These are phyloP conservation scores for Ericerus pela DNA, from an alignment of 1,140 invertebrate genomes.

Conservation along the genomic window DNA sequence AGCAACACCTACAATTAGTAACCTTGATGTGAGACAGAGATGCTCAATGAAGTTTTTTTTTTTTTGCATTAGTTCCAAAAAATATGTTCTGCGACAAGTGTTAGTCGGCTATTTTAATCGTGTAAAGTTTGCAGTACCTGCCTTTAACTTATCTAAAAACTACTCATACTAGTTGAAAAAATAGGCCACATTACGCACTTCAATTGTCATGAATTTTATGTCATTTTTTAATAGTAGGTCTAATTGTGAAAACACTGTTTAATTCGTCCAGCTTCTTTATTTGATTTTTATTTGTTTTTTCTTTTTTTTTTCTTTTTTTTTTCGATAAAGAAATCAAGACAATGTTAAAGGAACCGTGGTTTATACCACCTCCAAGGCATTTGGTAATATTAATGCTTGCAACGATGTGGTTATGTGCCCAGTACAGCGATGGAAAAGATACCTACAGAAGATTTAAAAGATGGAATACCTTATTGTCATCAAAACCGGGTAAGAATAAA, in stretches of 20 bases:
- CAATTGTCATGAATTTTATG: not conserved
- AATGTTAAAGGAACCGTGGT: constrained; percentile 6
- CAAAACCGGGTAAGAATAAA: constrained; percentile 2
- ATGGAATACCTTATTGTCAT: not conserved
- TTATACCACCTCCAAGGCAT: constrained; percentile 7
- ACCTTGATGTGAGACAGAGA: no score
- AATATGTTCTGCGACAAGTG: no score
- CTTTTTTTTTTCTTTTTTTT: not conserved
- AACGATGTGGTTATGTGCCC: not conserved
- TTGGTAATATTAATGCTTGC: constrained; percentile 3
- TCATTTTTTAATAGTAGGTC: not conserved
- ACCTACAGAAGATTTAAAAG: constrained; percentile 9
- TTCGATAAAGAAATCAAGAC: not conserved
- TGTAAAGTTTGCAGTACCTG: not conserved
- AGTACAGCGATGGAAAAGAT: not conserved
- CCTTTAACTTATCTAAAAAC: not conserved
- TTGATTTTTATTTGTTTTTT: not conserved
- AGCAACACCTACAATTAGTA: no score
- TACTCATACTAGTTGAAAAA: not conserved
- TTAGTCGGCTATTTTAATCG: no score
- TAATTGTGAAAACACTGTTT: not conserved
- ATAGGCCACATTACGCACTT: not conserved
- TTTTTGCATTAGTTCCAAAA: no score
- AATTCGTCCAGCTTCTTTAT: not conserved
- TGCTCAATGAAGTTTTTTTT: no score